A percentile compares a stretch with the other conserved stretches of the same genome.
Conservation (phyloP, 2,113 vertebrate genomes). For the Cheirogaleus medius region DNA sequence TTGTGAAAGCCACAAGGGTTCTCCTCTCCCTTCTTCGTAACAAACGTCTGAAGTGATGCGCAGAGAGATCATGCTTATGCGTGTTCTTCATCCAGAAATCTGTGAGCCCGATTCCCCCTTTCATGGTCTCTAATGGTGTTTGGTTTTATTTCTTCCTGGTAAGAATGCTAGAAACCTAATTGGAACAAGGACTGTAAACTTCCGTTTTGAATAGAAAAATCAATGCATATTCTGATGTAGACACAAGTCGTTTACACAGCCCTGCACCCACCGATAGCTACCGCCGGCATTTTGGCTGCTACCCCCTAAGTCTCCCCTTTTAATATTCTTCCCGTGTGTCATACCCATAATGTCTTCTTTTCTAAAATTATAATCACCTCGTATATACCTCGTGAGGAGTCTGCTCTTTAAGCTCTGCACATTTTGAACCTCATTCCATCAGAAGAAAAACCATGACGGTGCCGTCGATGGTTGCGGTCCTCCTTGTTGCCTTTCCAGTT, state of each 20-base stretch:
- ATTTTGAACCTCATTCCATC: background rate
- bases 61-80: background rate
- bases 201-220: background rate
- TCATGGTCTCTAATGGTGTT: too few species aligned
- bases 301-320: too few species aligned
- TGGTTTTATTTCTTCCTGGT: background rate
- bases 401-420: background rate
- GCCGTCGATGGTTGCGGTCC: background rate
- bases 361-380: background rate
- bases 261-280: accelerated
- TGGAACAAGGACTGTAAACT: background rate
- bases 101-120: too few species aligned
- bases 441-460: background rate
- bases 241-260: accelerated
- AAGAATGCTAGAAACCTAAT: background rate
- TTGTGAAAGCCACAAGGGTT: background rate
- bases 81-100: too few species aligned
- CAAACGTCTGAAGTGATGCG: background rate
- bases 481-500: background rate
- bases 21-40: background rate
- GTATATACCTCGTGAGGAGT: background rate
- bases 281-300: background rate
- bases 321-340: background rate
- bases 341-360: background rate
- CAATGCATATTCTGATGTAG: too few species aligned